Base-by-base conservation (phyloP, 1,140 invertebrate genomes). In the Steinernema feltiae region DNA sequence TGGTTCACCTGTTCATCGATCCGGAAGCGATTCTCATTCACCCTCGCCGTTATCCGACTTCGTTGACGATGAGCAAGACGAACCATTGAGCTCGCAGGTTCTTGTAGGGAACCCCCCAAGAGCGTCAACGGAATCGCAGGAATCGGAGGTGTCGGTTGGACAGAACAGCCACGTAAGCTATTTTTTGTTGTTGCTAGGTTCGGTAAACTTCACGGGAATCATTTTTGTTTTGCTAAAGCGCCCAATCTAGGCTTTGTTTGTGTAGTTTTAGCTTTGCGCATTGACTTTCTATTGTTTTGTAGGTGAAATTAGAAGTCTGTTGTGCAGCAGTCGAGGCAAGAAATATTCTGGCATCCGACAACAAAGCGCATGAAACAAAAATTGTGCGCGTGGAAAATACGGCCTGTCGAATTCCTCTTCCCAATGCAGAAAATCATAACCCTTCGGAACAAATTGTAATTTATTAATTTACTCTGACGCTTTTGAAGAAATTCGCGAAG, bases 261-360 rank as follows among this genome's bases (percentile, higher is more conserved):
- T n/a, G n/a, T n/a, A n/a, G n/a, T n/a, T n/a, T n/a, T n/a, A 63
- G 53, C 53, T 7, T 21, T 15, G 24, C 15, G 7, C 3, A 63
- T 27, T 63, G 53, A 17, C 24, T 63, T 12, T 3, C 24, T 27
- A 27, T 41, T 63, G 12, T 63, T 3, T 63, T 63, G 53, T 63
- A 63, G 53, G 53, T 63, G 53, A 63, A 63, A 63, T 63, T 63
- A 63, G 53, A 63, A 63, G 53, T 63, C 53, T 63, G 53, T 63
- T n/a, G 7, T n/a, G 53, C 53, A 7, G 53, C 53, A 63, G 53
- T 63, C 53, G 53, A 63, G 53, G 53, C 53, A 15, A 63, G 53
- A 63, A 63, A 63, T 27, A 63, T 63, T 63, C 53, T 63, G 15
- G 7, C 24, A 27, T 17, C 53, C 53, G 53, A 63, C 53, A 63